phyloP scores from a whole-genome alignment of 2,113 vertebrate species.

The Crotalus horridus region DNA sequence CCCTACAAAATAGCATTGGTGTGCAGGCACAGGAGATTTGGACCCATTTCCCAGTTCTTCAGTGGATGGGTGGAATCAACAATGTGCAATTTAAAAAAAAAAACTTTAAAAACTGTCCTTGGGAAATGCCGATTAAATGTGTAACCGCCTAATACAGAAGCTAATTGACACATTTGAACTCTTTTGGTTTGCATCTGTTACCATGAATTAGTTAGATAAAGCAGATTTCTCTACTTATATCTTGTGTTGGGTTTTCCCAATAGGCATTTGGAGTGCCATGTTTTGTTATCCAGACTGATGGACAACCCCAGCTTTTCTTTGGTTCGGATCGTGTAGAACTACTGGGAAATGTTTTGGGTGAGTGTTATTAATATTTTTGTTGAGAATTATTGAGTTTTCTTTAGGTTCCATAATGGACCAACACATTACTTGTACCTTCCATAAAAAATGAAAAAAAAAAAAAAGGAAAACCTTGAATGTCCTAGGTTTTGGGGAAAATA shows the following conservation, averaged over 20 bases:
- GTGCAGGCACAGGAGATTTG: not conserved
- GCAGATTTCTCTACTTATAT: not conserved
- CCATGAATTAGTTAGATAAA: not conserved
- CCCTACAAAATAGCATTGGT: not conserved
- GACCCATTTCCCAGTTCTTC: not conserved
- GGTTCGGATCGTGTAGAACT: slow-evolving; percentile 91
- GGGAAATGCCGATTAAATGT: not conserved
- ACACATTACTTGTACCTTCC: not conserved
- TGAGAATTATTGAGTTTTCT: not conserved
- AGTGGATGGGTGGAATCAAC: not conserved
- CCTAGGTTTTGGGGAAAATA: not conserved
- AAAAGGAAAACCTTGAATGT: no score
- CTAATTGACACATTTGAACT: not conserved
- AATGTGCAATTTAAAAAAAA: not conserved
- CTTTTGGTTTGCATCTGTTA: not conserved
- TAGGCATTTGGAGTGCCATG: slow-evolving; percentile 89
- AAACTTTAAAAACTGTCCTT: not conserved
- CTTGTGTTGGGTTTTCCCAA: not conserved
- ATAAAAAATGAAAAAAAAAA: not conserved
- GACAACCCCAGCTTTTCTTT: slow-evolving; percentile 79
- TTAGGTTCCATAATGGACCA: not conserved
- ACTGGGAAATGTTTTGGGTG: slow-evolving; percentile 82
- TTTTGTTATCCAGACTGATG: slow-evolving; percentile 75
- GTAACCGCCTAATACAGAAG: not conserved
- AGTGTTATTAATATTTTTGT: slow-evolving; percentile 45